Conservation (phyloP, 1,140 invertebrate species). For the Aphaenogaster floridana region DNA sequence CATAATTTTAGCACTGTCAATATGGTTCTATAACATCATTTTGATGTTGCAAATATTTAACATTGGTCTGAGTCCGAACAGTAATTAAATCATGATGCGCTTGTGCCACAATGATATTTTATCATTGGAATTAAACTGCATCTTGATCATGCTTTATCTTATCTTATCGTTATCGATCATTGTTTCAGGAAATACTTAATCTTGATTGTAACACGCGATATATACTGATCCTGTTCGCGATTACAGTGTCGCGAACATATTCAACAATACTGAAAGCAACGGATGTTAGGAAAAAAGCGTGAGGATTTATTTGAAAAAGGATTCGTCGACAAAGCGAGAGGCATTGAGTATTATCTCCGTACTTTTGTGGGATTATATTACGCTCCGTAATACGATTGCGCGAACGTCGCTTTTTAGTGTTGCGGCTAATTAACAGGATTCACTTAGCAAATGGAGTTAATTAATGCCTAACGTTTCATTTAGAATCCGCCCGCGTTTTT, state of each 20-base stretch:
- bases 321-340: background rate
- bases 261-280: background rate
- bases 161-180: constrained; percentile 18
- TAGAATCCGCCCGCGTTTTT: constrained; percentile 39
- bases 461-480: constrained; percentile 50
- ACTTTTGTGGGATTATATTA: background rate
- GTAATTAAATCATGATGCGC: background rate
- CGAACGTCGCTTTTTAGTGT: background rate
- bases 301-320: background rate
- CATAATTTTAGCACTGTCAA: background rate
- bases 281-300: background rate
- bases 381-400: constrained; percentile 8
- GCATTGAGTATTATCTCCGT: background rate
- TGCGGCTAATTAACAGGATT: constrained; percentile 36
- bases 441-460: constrained; percentile 36
- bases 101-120: background rate
- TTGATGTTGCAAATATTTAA: constrained; percentile 25
- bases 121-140: background rate
- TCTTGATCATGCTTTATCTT: constrained; percentile 5
- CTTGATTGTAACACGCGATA: background rate
- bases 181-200: background rate
- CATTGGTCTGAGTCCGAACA: background rate
- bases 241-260: background rate
- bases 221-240: background rate
- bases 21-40: background rate